Conservation (phyloP, 2,113 vertebrate genomes). For the Oryzias woworae region DNA sequence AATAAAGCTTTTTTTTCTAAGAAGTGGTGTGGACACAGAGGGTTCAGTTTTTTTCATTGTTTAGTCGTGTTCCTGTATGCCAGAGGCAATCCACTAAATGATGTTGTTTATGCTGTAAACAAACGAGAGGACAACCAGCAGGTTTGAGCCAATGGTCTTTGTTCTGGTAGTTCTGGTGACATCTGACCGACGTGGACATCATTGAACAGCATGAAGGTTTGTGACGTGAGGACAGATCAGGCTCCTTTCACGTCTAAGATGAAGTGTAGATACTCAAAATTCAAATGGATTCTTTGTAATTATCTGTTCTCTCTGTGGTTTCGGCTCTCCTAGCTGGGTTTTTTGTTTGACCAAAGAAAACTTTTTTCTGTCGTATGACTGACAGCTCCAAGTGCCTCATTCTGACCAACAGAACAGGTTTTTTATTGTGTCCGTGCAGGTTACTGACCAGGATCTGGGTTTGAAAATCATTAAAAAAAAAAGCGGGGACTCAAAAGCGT, state of each 20-base stretch:
- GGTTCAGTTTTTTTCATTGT: slow-evolving; percentile 24
- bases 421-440: slow-evolving; percentile 52
- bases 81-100: slow-evolving; percentile 65
- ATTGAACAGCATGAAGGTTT: slow-evolving; percentile 38
- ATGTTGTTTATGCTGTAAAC: slow-evolving; percentile 64
- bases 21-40: not conserved
- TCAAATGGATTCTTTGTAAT: slow-evolving; percentile 38
- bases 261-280: slow-evolving; percentile 61
- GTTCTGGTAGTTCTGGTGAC: slow-evolving; percentile 20
- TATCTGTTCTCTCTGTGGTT: slow-evolving; percentile 71
- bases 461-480: slow-evolving; percentile 67
- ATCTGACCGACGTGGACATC: slow-evolving; percentile 25
- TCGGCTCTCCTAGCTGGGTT: slow-evolving; percentile 40
- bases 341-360: slow-evolving; percentile 65
- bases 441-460: slow-evolving; percentile 63
- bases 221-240: slow-evolving; percentile 39
- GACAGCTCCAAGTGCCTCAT: slow-evolving; percentile 73
- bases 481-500: slow-evolving; percentile 29
- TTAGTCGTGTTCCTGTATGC: slow-evolving; percentile 30
- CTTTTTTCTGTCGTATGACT: slow-evolving; percentile 56
- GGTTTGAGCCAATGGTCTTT: slow-evolving; percentile 53
- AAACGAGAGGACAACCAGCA: slow-evolving; percentile 21
- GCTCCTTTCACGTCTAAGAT: slow-evolving; percentile 33
- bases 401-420: slow-evolving; percentile 50
- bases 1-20: not conserved